A percentile compares a stretch with the other conserved stretches of the same genome.
Conservation (phyloP, 2,888 invertebrate species). For the Epistrophe grossulariae region DNA sequence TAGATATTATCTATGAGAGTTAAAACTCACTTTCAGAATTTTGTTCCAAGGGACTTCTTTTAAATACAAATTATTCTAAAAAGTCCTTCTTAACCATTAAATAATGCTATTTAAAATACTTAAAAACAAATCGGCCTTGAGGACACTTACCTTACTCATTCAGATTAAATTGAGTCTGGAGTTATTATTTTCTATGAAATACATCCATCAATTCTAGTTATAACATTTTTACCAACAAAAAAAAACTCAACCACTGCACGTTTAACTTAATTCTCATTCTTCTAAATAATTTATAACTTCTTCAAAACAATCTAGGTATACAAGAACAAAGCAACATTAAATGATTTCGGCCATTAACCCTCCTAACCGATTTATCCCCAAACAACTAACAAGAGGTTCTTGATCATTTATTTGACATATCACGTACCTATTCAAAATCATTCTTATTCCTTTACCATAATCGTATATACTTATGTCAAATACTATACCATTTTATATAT, state of each 20-base stretch:
- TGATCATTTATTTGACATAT: constrained; percentile 14
- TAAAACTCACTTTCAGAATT: too few species aligned
- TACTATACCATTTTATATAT: not conserved
- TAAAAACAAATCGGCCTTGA: too few species aligned
- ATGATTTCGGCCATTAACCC: constrained; percentile 15
- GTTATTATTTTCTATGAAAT: too few species aligned
- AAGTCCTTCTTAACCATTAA: too few species aligned
- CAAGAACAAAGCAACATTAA: not conserved
- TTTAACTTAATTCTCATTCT: not conserved
- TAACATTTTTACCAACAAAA: not conserved
- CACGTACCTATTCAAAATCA: constrained; percentile 28
- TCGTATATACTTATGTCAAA: not conserved
- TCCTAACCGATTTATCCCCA: not conserved
- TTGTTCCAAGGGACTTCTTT: too few species aligned
- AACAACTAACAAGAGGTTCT: not conserved
- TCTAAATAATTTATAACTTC: constrained; percentile 12
- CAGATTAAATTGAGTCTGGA: too few species aligned
- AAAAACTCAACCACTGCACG: not conserved
- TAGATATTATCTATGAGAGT: too few species aligned
- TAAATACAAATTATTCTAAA: too few species aligned
- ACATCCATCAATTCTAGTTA: too few species aligned
- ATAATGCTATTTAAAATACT: too few species aligned
- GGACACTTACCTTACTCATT: too few species aligned
- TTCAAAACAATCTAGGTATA: not conserved
- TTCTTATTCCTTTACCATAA: not conserved